Percentiles rank a stretch among this genome's conserved stretches.
Evolutionary conservation across 2,113 vertebrate species (phyloP).

Genomic region (Theristicus caerulescens): DNA sequence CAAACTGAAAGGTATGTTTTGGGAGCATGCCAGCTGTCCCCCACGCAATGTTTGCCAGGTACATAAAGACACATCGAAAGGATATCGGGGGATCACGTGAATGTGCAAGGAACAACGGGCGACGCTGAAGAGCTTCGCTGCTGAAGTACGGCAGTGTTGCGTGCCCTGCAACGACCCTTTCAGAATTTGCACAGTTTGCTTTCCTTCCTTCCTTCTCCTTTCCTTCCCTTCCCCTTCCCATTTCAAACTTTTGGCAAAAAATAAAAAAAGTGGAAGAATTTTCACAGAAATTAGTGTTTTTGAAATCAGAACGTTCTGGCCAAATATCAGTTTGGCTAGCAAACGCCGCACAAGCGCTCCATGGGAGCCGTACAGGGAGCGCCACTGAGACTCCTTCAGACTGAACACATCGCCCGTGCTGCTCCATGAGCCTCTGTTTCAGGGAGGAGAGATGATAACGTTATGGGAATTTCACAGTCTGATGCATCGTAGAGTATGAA

Average conservation of each 20-base stretch:
- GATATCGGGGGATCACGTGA: background rate
- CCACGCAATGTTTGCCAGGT: background rate
- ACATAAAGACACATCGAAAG: background rate
- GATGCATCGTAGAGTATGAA: background rate
- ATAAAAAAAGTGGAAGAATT: background rate
- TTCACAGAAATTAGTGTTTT: background rate
- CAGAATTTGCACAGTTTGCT: background rate
- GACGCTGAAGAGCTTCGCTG: background rate
- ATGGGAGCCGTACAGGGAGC: background rate
- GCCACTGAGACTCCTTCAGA: background rate
- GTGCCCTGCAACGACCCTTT: background rate
- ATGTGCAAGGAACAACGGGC: rapidly evolving
- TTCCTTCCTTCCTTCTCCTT: background rate
- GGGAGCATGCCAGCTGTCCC: background rate
- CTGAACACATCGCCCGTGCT: background rate
- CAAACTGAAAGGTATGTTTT: background rate
- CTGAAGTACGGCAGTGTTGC: background rate
- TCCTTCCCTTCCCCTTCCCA: background rate
- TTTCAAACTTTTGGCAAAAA: background rate
- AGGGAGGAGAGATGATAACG: background rate
- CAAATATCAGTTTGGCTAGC: background rate
- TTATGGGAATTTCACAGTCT: constrained; percentile 14
- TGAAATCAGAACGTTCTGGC: background rate
- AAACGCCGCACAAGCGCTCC: background rate
- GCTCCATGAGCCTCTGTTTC: background rate